A percentile compares a stretch with the other conserved stretches of the same genome.
These are phyloP conservation scores for Fistularia commersonii DNA, from an alignment of 2,797 vertebrate species.

Conservation along the genomic window DNA sequence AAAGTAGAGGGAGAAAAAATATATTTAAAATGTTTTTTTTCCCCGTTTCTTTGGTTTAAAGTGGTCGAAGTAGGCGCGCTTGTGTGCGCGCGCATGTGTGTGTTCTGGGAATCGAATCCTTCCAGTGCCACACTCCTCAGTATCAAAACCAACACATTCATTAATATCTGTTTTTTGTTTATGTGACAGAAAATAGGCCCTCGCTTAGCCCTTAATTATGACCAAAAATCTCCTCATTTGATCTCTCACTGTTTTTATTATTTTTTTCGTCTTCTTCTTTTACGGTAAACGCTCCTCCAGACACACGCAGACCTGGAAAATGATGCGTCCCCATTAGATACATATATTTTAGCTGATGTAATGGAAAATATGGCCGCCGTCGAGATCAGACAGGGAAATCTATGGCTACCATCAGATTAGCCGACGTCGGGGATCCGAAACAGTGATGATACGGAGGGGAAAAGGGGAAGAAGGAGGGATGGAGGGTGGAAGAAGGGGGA, in stretches of 20 bases:
- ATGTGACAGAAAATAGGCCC: constrained; percentile 27
- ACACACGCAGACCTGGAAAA: constrained; percentile 52
- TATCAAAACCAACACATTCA: constrained; percentile 30
- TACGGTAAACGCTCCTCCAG: constrained; percentile 55
- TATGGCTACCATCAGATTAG: constrained; percentile 65
- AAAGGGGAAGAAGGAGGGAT: constrained; percentile 13
- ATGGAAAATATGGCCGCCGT: constrained; percentile 60
- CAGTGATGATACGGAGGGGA: constrained; percentile 35
- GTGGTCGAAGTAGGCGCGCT: constrained; percentile 2
- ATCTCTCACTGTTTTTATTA: constrained; percentile 17
- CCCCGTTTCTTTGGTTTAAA: constrained; percentile 3
- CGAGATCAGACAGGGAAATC: constrained; percentile 65
- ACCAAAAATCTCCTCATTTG: constrained; percentile 44
- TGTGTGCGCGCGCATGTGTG: not conserved
- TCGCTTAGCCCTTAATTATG: constrained; percentile 34
- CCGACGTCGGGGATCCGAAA: constrained; percentile 49
- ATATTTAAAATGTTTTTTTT: constrained; percentile 6
- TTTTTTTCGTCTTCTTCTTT: constrained; percentile 22
- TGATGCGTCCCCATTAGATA: constrained; percentile 49
- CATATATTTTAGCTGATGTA: constrained; percentile 46
- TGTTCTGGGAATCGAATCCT: constrained; percentile 37
- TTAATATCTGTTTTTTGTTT: constrained; percentile 40
- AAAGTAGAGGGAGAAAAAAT: constrained; percentile 14
- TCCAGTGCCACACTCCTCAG: not conserved
- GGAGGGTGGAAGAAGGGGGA: no score